Evolutionary conservation across 2,113 vertebrate genomes (phyloP).

Genomic region (Acanthochromis polyacanthus): DNA sequence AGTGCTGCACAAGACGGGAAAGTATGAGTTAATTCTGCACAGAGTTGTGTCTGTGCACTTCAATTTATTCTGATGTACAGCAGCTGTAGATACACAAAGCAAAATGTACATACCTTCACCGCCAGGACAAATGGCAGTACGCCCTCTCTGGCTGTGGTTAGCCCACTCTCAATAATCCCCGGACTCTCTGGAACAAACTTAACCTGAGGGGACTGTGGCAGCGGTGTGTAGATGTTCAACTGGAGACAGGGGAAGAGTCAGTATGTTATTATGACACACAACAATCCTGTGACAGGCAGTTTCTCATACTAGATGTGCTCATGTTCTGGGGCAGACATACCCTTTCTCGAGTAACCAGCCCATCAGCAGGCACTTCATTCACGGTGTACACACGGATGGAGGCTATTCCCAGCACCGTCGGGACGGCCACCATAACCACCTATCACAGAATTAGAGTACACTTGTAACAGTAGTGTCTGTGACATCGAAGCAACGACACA

Average conservation of each 20-base stretch:
- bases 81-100: neutral
- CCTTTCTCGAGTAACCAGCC: conserved; percentile 77
- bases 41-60: neutral
- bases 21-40: neutral
- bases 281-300: neutral
- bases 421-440: conserved; percentile 87
- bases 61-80: neutral
- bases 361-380: conserved; percentile 72
- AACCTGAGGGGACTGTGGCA: conserved; percentile 62
- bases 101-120: conserved; percentile 83
- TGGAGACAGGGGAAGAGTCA: conserved; percentile 62
- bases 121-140: conserved; percentile 75
- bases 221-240: conserved; percentile 88
- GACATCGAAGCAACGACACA: neutral
- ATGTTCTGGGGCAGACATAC: conserved; percentile 66
- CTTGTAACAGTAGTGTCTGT: neutral
- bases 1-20: conserved; percentile 1
- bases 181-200: conserved; percentile 85
- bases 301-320: neutral
- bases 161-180: conserved; percentile 82
- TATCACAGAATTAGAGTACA: conserved; percentile 59
- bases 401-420: conserved; percentile 83
- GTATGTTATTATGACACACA: neutral
- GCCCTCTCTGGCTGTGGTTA: conserved; percentile 76
- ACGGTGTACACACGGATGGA: conserved; percentile 83